These are phyloP conservation scores for Temnothorax rugatulus DNA, from an alignment of 2,888 invertebrate species.

Conservation along the genomic window DNA sequence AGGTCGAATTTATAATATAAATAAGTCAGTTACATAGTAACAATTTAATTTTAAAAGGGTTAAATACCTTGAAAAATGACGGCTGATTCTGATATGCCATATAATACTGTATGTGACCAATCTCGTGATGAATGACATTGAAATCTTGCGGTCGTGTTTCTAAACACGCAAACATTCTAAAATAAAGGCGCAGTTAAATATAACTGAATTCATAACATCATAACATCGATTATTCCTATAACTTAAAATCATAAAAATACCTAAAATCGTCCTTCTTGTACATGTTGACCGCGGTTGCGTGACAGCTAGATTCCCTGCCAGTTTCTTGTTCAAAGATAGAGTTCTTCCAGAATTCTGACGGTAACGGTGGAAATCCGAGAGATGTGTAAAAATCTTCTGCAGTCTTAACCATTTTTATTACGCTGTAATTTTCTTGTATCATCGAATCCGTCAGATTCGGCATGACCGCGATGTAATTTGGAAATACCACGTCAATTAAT, in stretches of 20 bases:
- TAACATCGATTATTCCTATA: neutral
- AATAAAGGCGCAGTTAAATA: conserved; percentile 73
- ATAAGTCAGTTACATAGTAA: neutral
- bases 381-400: conserved; percentile 91
- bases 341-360: conserved; percentile 89
- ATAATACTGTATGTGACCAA: conserved; percentile 92
- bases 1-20: neutral
- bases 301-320: conserved; percentile 87
- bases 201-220: neutral
- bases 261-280: conserved; percentile 89
- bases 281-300: conserved; percentile 92
- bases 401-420: conserved; percentile 88
- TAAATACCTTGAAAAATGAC: conserved; percentile 88
- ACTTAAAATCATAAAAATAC: conserved; percentile 83
- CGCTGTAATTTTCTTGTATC: conserved; percentile 87
- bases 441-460: conserved; percentile 87
- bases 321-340: conserved; percentile 87
- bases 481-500: conserved; percentile 88
- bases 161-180: conserved; percentile 90
- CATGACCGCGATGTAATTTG: conserved; percentile 85
- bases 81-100: conserved; percentile 90
- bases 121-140: conserved; percentile 91
- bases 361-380: conserved; percentile 89
- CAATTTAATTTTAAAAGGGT: neutral
- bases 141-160: conserved; percentile 89